Conservation (phyloP, 2,888 invertebrate species). For the Heliconius charithonia region DNA sequence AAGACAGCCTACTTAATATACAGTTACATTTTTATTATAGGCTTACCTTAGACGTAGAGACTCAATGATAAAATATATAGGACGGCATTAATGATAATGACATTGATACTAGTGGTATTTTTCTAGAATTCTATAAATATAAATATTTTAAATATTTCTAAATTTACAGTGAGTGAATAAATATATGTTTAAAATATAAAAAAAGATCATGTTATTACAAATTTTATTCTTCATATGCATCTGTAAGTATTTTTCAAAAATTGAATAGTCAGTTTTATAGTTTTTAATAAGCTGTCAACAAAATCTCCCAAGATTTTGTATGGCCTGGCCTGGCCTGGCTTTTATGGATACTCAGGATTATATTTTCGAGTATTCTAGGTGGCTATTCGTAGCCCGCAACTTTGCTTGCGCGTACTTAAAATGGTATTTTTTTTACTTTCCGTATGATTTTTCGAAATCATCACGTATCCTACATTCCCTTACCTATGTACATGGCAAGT, state of each 20-base stretch:
- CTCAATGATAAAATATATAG: slow-evolving; percentile 13
- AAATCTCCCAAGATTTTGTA: too few species aligned
- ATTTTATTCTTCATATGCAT: slow-evolving; percentile 5
- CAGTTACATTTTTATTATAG: background rate
- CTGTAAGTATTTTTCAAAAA: slow-evolving; percentile 24
- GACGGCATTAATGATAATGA: background rate
- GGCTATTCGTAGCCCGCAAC: too few species aligned
- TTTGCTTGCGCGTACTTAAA: too few species aligned
- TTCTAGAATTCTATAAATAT: background rate
- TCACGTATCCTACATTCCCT: too few species aligned
- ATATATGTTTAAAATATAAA: background rate
- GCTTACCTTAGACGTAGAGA: background rate
- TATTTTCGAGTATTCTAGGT: too few species aligned
- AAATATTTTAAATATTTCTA: background rate
- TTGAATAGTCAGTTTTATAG: background rate
- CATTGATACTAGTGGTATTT: background rate
- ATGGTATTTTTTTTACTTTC: too few species aligned
- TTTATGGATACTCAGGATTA: too few species aligned
- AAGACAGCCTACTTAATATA: background rate
- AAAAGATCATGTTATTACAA: background rate
- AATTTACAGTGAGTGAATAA: background rate
- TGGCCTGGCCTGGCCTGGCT: too few species aligned
- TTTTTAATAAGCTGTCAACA: background rate
- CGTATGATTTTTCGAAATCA: too few species aligned
- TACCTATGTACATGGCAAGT: too few species aligned